These are phyloP conservation scores for Oreochromis aureus DNA, from an alignment of 2,113 vertebrate species.

Conservation along the genomic window DNA sequence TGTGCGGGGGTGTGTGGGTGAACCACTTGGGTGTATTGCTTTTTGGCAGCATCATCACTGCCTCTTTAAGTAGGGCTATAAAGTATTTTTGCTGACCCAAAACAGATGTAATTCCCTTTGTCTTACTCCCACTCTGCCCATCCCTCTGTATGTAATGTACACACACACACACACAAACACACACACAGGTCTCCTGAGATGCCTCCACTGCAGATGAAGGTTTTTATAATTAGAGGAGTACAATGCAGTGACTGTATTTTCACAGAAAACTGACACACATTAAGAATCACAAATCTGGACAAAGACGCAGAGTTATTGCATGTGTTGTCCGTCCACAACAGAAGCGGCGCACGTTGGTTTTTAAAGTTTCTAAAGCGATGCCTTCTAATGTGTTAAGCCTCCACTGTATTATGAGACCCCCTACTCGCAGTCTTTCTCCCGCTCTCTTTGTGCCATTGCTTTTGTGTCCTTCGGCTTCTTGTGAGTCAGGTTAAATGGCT, in stretches of 20 bases:
- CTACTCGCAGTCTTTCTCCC: neutral
- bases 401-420: neutral
- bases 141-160: neutral
- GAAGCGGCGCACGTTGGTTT: neutral
- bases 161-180: neutral
- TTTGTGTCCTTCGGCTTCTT: constrained; percentile 28
- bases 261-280: neutral
- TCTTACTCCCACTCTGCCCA: neutral
- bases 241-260: neutral
- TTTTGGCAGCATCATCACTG: constrained; percentile 9
- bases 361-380: neutral
- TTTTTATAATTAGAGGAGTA: constrained; percentile 26
- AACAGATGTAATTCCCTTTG: constrained; percentile 43
- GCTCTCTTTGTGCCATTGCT: constrained; percentile 13
- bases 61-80: constrained; percentile 4
- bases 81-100: constrained; percentile 49
- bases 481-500: constrained; percentile 14
- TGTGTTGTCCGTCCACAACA: neutral
- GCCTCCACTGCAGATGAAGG: constrained; percentile 23
- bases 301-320: neutral
- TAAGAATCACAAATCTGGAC: neutral
- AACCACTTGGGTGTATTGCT: neutral
- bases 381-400: neutral
- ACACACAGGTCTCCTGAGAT: constrained; percentile 24
- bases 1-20: neutral